Evolutionary conservation across 2,113 vertebrate species (phyloP).

Genomic region (Apeltes quadracus): DNA sequence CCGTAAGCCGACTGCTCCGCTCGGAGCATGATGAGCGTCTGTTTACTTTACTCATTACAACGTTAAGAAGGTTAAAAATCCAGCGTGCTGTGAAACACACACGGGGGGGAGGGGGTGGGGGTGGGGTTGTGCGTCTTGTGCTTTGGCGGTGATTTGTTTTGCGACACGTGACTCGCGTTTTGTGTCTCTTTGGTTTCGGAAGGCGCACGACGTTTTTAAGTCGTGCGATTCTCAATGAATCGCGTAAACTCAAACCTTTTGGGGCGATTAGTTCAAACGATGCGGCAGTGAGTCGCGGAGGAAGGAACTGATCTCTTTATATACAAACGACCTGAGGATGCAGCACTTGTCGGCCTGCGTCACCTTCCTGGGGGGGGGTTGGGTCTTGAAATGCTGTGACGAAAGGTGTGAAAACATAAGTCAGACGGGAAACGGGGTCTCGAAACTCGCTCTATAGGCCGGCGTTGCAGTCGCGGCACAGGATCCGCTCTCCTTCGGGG

Average conservation of each 20-base stretch:
- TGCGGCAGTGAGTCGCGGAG: conserved; percentile 29
- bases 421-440: background rate
- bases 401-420: conserved; percentile 6
- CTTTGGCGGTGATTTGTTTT: too few species aligned
- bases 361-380: conserved; percentile 13
- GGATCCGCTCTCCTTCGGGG: conserved; percentile 88
- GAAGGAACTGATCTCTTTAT: conserved; percentile 34
- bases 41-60: too few species aligned
- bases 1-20: conserved; percentile 5
- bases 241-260: too few species aligned
- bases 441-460: conserved; percentile 82
- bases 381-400: conserved; percentile 40
- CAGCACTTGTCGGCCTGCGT: conserved; percentile 50
- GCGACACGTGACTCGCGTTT: conserved; percentile 56
- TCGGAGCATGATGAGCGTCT: too few species aligned
- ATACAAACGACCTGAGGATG: conserved; percentile 55
- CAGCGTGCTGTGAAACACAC: conserved; percentile 34
- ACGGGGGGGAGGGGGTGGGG: too few species aligned
- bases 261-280: conserved; percentile 28
- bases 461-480: conserved; percentile 93
- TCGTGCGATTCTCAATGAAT: too few species aligned
- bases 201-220: conserved; percentile 8
- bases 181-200: conserved; percentile 52
- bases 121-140: too few species aligned
- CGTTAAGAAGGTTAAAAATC: too few species aligned